A percentile compares a stretch with the other conserved stretches of the same genome.
These are phyloP conservation scores for Aphelenchoides bicaudatus DNA, from an alignment of 2,888 invertebrate genomes.

Conservation along the genomic window DNA sequence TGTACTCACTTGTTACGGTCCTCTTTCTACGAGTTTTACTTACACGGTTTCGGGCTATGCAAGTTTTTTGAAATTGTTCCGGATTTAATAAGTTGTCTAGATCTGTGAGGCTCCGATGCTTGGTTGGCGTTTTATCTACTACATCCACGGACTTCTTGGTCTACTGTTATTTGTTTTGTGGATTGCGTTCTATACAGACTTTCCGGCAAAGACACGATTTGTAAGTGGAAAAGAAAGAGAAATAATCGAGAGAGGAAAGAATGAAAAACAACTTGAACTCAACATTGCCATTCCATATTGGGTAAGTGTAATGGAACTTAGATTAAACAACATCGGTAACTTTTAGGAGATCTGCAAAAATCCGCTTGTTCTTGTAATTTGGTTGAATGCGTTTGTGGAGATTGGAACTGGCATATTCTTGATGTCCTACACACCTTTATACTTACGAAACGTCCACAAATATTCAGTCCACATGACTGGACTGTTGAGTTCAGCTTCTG, in stretches of 20 bases:
- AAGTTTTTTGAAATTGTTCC: too few relatives aligned
- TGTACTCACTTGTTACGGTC: conserved; percentile 37
- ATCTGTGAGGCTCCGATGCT: conserved; percentile 25
- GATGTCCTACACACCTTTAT: conserved; percentile 52
- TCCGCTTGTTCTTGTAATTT: conserved; percentile 19
- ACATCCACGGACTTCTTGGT: conserved; percentile 33
- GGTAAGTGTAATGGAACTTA: too few relatives aligned
- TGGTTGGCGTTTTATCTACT: conserved; percentile 51
- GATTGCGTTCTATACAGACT: too few relatives aligned
- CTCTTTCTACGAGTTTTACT: conserved; percentile 30
- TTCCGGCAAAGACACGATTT: too few relatives aligned
- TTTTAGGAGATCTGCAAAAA: conserved; percentile 22
- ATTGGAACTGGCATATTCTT: conserved; percentile 46
- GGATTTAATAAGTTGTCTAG: too few relatives aligned
- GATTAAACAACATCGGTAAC: too few relatives aligned
- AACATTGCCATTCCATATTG: conserved; percentile 38
- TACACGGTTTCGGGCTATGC: too few relatives aligned
- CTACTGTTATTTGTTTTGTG: conserved; percentile 34
- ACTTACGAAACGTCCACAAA: conserved; percentile 45
- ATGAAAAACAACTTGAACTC: conserved; percentile 37
- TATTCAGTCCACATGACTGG: conserved; percentile 45
- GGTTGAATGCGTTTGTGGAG: conserved; percentile 27
- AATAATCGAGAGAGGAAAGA: conserved; percentile 40
- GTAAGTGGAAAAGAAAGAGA: too few relatives aligned
- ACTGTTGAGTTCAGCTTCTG: conserved; percentile 32